Percentiles rank a stretch among this genome's conserved stretches.
phyloP scores from a whole-genome alignment of 64 coral and sea anemone species.

The Montipora capricornis region DNA sequence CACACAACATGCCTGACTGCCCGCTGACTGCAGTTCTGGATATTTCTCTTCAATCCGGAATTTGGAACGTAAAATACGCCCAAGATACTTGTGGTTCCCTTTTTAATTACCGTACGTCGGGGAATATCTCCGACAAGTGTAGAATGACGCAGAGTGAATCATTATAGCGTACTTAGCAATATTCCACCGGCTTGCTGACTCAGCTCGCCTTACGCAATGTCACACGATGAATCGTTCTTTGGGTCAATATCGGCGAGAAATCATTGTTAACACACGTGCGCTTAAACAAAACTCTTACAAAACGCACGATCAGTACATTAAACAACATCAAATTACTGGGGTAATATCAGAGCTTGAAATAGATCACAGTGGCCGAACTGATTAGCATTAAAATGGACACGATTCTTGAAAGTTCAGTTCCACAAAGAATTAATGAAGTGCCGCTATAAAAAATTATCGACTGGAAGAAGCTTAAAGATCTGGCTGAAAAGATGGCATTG shows the following conservation, averaged over 20 bases:
- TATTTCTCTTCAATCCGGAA: too few relatives aligned
- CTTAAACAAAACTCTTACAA: not conserved
- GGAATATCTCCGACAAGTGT: not conserved
- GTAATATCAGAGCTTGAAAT: not conserved
- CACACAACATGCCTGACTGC: too few relatives aligned
- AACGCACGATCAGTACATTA: not conserved
- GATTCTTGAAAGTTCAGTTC: not conserved
- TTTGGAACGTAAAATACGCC: not conserved
- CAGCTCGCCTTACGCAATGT: not conserved
- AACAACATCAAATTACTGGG: not conserved
- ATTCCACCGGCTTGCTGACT: not conserved
- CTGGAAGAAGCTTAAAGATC: not conserved
- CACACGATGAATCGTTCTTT: not conserved
- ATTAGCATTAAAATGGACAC: conserved; percentile 12
- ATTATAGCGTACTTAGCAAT: not conserved
- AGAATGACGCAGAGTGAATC: not conserved
- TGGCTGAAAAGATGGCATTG: conserved; percentile 14
- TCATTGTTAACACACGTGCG: not conserved
- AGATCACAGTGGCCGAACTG: not conserved
- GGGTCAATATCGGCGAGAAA: not conserved
- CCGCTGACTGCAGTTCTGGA: too few relatives aligned
- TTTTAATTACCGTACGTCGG: not conserved
- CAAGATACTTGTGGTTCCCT: conserved; percentile 1
- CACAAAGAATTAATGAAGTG: not conserved
- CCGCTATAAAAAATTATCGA: not conserved